Evolutionary conservation across 92 coral and sea anemone species (phyloP).

Genomic region (Umimayanthus chanpuru): DNA sequence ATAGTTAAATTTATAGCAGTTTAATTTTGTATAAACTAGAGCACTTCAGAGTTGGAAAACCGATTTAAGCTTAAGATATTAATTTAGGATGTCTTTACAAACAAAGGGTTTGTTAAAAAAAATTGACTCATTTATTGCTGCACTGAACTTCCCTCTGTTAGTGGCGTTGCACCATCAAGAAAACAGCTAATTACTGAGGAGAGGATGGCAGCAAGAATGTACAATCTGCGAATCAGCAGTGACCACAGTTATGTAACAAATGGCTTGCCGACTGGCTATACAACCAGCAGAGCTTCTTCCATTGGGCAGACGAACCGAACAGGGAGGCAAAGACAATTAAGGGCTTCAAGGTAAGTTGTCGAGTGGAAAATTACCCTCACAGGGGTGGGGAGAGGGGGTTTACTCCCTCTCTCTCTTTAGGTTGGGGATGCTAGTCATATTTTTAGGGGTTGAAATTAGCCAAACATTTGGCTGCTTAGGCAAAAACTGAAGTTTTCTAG

Average conservation of each 20-base stretch:
- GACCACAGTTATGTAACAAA: conserved; percentile 76
- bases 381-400: no score
- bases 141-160: not conserved
- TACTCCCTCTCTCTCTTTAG: no score
- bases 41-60: no score
- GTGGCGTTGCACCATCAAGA: conserved; percentile 53
- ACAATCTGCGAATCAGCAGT: conserved; percentile 83
- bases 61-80: no score
- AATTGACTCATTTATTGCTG: not conserved
- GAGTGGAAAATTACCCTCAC: not conserved
- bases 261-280: conserved; percentile 38
- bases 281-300: not conserved
- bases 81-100: no score
- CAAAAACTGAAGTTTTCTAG: no score
- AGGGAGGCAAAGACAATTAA: conserved; percentile 1
- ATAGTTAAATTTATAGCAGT: no score
- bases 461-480: no score
- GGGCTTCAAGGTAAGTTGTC: conserved; percentile 23
- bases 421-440: not conserved
- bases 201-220: conserved; percentile 97
- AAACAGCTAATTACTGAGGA: conserved; percentile 89
- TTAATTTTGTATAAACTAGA: no score
- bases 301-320: conserved; percentile 15
- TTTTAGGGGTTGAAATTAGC: no score
- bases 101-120: no score